A percentile compares a stretch with the other conserved stretches of the same genome.
Conservation (phyloP, 2,888 invertebrate genomes). For the Sycophila texana region DNA sequence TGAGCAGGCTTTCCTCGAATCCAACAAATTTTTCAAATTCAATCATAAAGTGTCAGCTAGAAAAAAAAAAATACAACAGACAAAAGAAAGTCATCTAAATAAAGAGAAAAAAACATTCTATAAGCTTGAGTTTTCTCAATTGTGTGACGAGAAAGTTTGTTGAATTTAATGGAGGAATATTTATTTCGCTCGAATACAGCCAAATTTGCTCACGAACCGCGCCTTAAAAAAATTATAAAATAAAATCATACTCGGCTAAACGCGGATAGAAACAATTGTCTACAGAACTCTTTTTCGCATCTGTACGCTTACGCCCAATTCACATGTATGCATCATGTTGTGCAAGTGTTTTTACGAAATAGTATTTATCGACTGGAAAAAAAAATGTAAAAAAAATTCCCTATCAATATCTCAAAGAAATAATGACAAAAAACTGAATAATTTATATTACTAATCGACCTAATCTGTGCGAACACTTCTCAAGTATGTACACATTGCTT, state of each 20-base stretch:
- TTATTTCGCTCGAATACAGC: conserved; percentile 9
- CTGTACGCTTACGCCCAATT: conserved; percentile 19
- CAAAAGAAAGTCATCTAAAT: conserved; percentile 12
- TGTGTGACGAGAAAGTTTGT: conserved; percentile 21
- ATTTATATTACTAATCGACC: conserved; percentile 26
- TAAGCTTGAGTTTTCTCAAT: not conserved
- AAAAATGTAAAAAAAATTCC: conserved; percentile 38
- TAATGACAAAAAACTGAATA: conserved; percentile 41
- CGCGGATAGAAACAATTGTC: conserved; percentile 48
- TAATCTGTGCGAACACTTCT: not conserved
- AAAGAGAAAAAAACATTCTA: conserved; percentile 8
- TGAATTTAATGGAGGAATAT: conserved; percentile 20
- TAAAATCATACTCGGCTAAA: conserved; percentile 6
- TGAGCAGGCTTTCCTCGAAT: conserved; percentile 30
- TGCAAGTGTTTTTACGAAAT: not conserved
- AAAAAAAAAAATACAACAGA: conserved; percentile 20
- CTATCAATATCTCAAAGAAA: conserved; percentile 19
- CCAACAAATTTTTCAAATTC: conserved; percentile 27
- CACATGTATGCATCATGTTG: not conserved
- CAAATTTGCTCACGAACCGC: conserved; percentile 15
- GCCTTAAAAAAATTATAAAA: conserved; percentile 49
- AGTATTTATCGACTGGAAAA: conserved; percentile 31
- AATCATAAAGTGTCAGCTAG: conserved; percentile 22
- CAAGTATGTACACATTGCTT: conserved; percentile 12
- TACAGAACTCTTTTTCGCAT: conserved; percentile 23